Conservation (phyloP, 2,113 vertebrate species). For the Paralichthys olivaceus region DNA sequence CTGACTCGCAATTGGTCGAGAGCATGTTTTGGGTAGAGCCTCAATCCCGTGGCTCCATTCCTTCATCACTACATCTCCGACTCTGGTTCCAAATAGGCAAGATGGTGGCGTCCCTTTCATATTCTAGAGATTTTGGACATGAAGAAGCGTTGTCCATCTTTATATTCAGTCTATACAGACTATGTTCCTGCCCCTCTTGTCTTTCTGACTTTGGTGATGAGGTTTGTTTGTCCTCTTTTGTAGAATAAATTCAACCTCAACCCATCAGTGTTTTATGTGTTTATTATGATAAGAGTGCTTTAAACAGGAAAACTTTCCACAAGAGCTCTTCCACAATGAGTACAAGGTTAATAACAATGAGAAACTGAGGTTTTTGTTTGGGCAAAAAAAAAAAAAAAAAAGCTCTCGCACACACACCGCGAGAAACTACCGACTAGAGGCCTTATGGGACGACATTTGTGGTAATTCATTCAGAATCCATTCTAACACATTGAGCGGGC, state of each 20-base stretch:
- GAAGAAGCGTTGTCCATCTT: too few species aligned
- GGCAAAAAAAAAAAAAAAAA: conserved; percentile 8
- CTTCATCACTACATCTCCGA: too few species aligned
- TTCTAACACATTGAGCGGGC: conserved; percentile 67
- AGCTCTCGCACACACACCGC: conserved; percentile 7
- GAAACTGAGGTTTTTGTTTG: conserved; percentile 1
- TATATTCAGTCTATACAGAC: too few species aligned
- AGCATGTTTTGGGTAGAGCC: too few species aligned
- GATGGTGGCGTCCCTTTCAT: too few species aligned
- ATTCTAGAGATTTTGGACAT: too few species aligned
- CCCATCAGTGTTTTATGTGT: not conserved
- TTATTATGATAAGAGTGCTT: not conserved
- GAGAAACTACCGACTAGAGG: conserved; percentile 43
- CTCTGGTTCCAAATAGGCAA: too few species aligned
- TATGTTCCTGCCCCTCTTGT: too few species aligned
- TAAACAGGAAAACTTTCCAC: not conserved
- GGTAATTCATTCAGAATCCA: conserved; percentile 78
- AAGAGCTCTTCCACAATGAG: conserved; percentile 17
- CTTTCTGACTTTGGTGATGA: too few species aligned
- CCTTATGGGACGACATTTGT: conserved; percentile 76
- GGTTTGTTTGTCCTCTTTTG: too few species aligned
- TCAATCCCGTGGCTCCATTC: too few species aligned
- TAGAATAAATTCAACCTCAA: not conserved
- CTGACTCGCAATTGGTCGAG: too few species aligned
- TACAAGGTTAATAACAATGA: conserved; percentile 44